Evolutionary conservation across 92 coral and sea anemone species (phyloP), one percentile per base, ranked within the genome.

Genomic region (Heliopora coerulea): DNA sequence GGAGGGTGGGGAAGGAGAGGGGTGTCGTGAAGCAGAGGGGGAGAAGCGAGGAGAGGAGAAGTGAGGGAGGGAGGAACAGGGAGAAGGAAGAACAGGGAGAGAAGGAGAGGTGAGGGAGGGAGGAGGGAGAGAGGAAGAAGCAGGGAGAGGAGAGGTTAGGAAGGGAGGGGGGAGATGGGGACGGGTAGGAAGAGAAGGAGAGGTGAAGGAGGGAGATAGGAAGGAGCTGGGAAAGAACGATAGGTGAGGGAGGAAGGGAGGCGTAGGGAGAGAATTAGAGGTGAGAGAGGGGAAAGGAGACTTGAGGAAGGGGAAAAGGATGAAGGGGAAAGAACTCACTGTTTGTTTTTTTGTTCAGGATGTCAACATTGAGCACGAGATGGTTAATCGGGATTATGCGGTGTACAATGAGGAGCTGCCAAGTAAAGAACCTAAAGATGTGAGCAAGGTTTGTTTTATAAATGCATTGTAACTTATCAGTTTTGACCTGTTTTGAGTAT

Each of bases 361-460:
- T 59, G 78, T 95, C 31, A 83, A 83, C 62, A 82, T 95, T 78
- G 89, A 87, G 17, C 77, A 86, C 28, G 93, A 90, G 77, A 66
- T 95, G 87, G 75, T 83, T 2, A 78, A 86, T 52, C 63, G 54
- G 49, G 85, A 79, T 33, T 90, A 62, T 82, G 99, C 95, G 15
- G 83, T 84, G 1, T 78, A 34, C 26, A 88, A 88, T 65, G 59
- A 44, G 48, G 6, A 18, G 17, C 58, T 18, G 20, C 3, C 8
- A 18, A 52, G 23, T 18, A 17, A 18, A 4, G 42, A 37, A 37
- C 6, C 11, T 11, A 37, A 37, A 37, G 42, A 37, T 4, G 11
- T 37, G 11, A 37, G 6, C 11, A 11, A 37, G 42, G 42, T 37
- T n/a, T n/a, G n/a, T n/a, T n/a, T n/a, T n/a, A n/a, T n/a, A n/a